Base-by-base conservation (phyloP, 2,888 invertebrate genomes). In the Sesia apiformis region DNA sequence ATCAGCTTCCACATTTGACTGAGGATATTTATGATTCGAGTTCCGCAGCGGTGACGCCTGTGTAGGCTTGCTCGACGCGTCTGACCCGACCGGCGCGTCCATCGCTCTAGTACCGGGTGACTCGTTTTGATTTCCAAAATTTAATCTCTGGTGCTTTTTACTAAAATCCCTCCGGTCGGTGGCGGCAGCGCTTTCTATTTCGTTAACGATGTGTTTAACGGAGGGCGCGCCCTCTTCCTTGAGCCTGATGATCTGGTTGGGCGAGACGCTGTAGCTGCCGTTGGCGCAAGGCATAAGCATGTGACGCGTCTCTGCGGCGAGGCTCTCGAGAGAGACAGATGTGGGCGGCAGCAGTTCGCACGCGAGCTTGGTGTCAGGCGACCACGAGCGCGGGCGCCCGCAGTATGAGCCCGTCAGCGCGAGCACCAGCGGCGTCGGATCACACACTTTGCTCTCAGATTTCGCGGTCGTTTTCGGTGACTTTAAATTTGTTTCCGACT, bases 401-500 rank as follows among this genome's bases (percentile, higher is more conserved):
- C 61, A 53, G 64, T 72, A 76, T 64, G 85, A 71, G 66, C 90
- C 83, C 51, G 82, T 78, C 67, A 92, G 76, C 51, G 91, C 91
- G 72, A 92, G 90, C 57, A 91, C 91, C 23, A 92, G 80, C 5
- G 92, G 93, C 51, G 92, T 92, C 39, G 92, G 92, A 60, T 92
- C 92, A 72, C 89, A 90, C 64, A 90, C 79, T 59, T 92, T 89
- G 61, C 90, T 93, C 72, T 91, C 92, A 23, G 68, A 70, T 74
- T 92, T 92, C 1, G 79, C 83, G 59, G 84, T 81, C 58, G 84
- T 77, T 67, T 92, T 93, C 3, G 93, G 93, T 52, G 93, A 92
- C 80, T 96, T 96, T 55, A 96, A 81, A 82, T 96, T 96, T 52
- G 96, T 97, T 82, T 97, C 97, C 58, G 97, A 98, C 87, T 97